Evolutionary conservation across 2,888 invertebrate species (phyloP), one percentile per base, ranked within the genome.

Genomic region (Nemurella pictetii): DNA sequence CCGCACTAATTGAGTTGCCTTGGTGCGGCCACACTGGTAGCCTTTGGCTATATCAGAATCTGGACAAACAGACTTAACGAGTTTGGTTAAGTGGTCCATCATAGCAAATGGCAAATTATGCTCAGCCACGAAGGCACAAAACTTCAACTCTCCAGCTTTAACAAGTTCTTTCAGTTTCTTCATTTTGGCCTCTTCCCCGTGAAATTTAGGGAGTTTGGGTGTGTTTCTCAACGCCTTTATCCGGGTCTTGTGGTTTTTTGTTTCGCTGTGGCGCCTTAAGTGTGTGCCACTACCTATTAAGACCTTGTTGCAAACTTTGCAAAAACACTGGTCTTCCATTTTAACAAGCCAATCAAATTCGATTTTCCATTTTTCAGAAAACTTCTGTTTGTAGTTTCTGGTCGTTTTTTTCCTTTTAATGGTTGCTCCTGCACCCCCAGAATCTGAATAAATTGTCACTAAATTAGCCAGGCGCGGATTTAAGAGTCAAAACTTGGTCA

Each of bases 21-120:
- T 88, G 20, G 87, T 88, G 81, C 88, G 84, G 9, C 84, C 84
- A 73, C 85, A 87, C 29, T 77, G 81, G 74, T 87, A 85, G 25
- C 86, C 85, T 84, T 88, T 86, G 9, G 87, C 87, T 30, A 87
- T 86, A 81, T 87, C 84, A 15, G 88, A 88, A 86, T 88, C 87
- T 15, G 83, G 85, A 85, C 87, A 87, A 27, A 87, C 85, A 73
- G 78, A 83, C 85, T 84, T 85, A 20, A 88, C 86, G n/a, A 87
- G 55, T 32, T 86, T 82, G n/a, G 86, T 84, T 78, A 88, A 85
- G 86, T 88, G 88, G 25, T 77, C 85, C 85, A 87, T 85, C n/a
- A 87, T 72, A 82, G 82, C 85, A 78, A 88, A 87, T 35, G 88
- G 87, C 27, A 88, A 73, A 74, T 87, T 86, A 84, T 84, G 87